Conservation (phyloP, 1,140 invertebrate species). For the Gryllus bimaculatus region DNA sequence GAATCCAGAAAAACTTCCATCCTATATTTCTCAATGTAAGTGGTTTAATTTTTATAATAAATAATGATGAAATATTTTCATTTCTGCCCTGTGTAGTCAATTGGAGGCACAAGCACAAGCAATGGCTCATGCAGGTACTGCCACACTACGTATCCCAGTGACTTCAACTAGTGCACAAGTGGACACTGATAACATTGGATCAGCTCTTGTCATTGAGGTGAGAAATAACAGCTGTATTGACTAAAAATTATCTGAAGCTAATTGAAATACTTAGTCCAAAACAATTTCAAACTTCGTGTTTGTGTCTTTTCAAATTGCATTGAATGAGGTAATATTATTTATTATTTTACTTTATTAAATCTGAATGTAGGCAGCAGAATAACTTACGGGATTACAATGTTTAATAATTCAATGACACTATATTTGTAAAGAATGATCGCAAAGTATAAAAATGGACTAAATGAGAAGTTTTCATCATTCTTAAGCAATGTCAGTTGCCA, state of each 20-base stretch:
- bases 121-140: neutral
- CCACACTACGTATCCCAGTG: constrained; percentile 12
- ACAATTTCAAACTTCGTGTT: neutral
- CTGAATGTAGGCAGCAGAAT: neutral
- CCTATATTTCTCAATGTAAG: too few relatives aligned
- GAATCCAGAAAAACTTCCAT: too few relatives aligned
- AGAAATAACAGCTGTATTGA: constrained; percentile 11
- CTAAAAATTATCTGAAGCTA: neutral
- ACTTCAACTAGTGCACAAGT: constrained; percentile 29
- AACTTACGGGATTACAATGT: neutral
- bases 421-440: too few relatives aligned
- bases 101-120: neutral
- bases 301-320: neutral
- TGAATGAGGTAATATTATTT: neutral
- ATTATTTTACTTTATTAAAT: neutral
- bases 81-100: neutral
- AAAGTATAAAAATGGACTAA: too few relatives aligned
- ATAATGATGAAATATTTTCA: too few relatives aligned
- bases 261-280: neutral
- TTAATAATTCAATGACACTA: too few relatives aligned
- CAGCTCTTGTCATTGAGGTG: constrained; percentile 34
- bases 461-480: too few relatives aligned
- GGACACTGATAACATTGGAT: constrained; percentile 31
- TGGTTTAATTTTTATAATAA: too few relatives aligned
- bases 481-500: too few relatives aligned